These are phyloP conservation scores for Cyprinodon tularosa DNA, from an alignment of 2,113 vertebrate genomes.

Conservation along the genomic window DNA sequence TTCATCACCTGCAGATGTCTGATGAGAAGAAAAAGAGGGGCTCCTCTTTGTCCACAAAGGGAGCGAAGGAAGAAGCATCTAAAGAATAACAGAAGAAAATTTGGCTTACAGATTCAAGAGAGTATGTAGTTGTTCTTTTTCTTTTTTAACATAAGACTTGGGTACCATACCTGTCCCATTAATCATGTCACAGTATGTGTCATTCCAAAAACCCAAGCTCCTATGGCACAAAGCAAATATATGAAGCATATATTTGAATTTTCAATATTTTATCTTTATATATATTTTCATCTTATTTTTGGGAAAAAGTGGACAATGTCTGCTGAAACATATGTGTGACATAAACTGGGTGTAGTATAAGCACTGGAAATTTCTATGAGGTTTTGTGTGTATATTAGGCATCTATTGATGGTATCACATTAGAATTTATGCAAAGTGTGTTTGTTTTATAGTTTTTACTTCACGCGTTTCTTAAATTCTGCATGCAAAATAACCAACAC, in stretches of 20 bases:
- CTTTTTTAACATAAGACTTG: not conserved
- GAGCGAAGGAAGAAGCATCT: conserved; percentile 92
- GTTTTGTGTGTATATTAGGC: too few species aligned
- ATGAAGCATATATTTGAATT: not conserved
- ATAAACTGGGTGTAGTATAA: not conserved
- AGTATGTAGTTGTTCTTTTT: not conserved
- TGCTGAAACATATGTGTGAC: too few species aligned
- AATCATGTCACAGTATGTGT: conserved; percentile 87
- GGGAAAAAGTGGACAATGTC: too few species aligned
- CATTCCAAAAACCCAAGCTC: conserved; percentile 82
- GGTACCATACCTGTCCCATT: conserved; percentile 87
- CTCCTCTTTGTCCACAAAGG: conserved; percentile 83
- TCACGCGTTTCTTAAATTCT: too few species aligned
- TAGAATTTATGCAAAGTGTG: too few species aligned
- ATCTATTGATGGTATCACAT: too few species aligned
- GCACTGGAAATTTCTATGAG: too few species aligned
- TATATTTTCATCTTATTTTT: not conserved
- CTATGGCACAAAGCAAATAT: conserved; percentile 70
- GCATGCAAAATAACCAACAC: too few species aligned
- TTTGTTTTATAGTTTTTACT: too few species aligned
- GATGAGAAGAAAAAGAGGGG: conserved; percentile 88
- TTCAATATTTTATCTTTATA: not conserved
- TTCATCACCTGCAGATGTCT: conserved; percentile 93
- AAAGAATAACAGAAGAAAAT: conserved; percentile 26
- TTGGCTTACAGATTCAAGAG: not conserved